Evolutionary conservation across 2,113 vertebrate species (phyloP), one percentile per base, ranked within the genome.

Genomic region (Xenopus borealis): DNA sequence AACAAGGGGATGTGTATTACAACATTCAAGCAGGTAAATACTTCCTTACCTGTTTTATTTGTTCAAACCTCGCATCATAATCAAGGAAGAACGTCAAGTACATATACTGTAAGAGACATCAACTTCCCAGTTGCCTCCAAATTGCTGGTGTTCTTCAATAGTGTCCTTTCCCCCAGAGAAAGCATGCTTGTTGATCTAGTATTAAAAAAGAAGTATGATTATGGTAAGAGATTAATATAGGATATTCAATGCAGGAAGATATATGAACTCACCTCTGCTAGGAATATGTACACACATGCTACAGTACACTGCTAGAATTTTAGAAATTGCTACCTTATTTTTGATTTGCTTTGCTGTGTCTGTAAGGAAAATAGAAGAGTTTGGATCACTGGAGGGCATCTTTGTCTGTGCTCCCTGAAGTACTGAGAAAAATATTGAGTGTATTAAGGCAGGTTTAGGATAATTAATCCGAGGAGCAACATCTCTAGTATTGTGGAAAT

Each of bases 41-140:
- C 12, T n/a, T n/a, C n/a, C 72, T 81, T 78, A 98, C 97, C 93
- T 96, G 92, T 86, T 89, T 88, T 85, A 99, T 95, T 79, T 97
- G 93, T 79, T 96, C 94, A 0, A 99, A 88, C 82, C 84, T 87
- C 73, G 97, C 94, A 4, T 99, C 96, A 23, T 98, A 96, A 61
- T 99, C 97, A 1, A 99, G 88, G 89, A 99, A 99, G 91, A 98
- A 99, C 14, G 92, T 96, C 84, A 99, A 83, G 79, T 99, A 99
- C 96, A 99, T 98, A 78, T 95, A n/a, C n/a, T n/a, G n/a, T n/a
- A 95, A 30, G 95, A 95, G 55, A 99, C 97, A 0, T 99, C 97
- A 6, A 99, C 92, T 0, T 98, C 95, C 33, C 96, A 91, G 83
- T 97, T 96, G 17, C 97, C 97, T 2, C 97, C 96, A 0, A 92